Evolutionary conservation across 1,140 invertebrate genomes (phyloP).

Genomic region (Maconellicoccus hirsutus): DNA sequence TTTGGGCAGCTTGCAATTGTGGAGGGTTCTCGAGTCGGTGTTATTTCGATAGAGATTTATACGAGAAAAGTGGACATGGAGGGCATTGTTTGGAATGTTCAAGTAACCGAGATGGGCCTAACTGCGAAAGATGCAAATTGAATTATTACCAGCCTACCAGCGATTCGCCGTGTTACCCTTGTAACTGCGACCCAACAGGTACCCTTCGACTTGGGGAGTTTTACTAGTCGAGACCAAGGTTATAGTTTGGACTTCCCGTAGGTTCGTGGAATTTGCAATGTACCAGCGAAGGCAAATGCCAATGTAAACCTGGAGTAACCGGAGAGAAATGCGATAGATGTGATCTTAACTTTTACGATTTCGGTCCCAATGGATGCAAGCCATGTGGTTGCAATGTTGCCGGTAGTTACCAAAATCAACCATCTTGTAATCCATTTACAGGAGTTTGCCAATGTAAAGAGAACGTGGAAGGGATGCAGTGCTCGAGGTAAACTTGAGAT

Average conservation of each 20-base stretch:
- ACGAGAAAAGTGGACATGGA: conserved; percentile 81
- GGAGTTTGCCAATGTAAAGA: conserved; percentile 83
- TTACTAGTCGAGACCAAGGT: neutral
- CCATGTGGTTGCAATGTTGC: conserved; percentile 73
- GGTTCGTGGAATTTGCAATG: conserved; percentile 86
- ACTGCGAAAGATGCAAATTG: conserved; percentile 85
- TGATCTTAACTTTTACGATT: conserved; percentile 78
- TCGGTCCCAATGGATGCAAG: conserved; percentile 69
- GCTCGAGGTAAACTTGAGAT: conserved; percentile 57
- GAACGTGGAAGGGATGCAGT: conserved; percentile 90
- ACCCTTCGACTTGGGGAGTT: too few relatives aligned
- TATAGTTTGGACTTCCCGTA: too few relatives aligned
- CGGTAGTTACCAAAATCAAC: conserved; percentile 72
- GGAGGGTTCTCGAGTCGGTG: conserved; percentile 89
- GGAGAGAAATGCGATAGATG: conserved; percentile 87
- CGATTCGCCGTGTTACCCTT: conserved; percentile 69
- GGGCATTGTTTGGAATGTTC: conserved; percentile 91
- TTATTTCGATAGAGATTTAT: conserved; percentile 88
- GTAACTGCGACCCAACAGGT: conserved; percentile 78
- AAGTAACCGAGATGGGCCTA: conserved; percentile 83
- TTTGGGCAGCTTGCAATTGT: conserved; percentile 85
- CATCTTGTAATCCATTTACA: conserved; percentile 64
- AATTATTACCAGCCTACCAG: conserved; percentile 66
- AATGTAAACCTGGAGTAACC: conserved; percentile 83
- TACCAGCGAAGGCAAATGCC: conserved; percentile 80